phyloP scores from a whole-genome alignment of 2,888 invertebrate genomes.

The Athalia circularis region DNA sequence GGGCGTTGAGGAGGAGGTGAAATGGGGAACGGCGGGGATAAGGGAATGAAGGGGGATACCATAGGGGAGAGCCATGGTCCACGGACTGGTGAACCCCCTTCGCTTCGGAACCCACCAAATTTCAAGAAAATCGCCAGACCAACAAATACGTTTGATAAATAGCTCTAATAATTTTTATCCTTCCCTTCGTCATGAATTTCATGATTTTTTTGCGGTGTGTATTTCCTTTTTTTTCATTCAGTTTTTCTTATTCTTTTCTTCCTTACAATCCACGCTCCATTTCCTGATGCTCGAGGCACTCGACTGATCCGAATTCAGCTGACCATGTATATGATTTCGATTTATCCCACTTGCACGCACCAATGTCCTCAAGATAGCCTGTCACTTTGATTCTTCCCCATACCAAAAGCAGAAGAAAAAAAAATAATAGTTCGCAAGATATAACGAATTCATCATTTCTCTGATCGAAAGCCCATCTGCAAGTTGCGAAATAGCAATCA shows the following conservation, averaged over 20 bases:
- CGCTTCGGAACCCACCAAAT: constrained; percentile 60
- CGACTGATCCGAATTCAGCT: constrained; percentile 2
- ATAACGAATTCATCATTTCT: constrained; percentile 17
- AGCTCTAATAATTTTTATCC: constrained; percentile 66
- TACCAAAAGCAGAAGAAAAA: background rate
- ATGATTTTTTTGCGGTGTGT: constrained; percentile 59
- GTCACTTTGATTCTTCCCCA: too few relatives aligned
- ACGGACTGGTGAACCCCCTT: constrained; percentile 61
- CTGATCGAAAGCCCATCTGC: background rate
- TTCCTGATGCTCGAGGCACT: background rate
- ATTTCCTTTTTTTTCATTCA: background rate
- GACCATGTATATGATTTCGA: background rate
- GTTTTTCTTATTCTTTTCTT: background rate
- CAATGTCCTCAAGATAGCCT: background rate
- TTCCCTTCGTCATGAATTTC: constrained; percentile 57
- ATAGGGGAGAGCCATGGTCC: constrained; percentile 60
- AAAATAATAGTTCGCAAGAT: constrained; percentile 3
- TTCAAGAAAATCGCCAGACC: constrained; percentile 68
- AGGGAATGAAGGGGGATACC: constrained; percentile 23
- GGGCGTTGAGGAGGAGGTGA: constrained; percentile 26
- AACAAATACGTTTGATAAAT: constrained; percentile 65
- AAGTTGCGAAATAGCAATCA: constrained; percentile 32
- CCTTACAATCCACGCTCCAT: too few relatives aligned
- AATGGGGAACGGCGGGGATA: background rate
- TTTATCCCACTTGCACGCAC: background rate